phyloP scores from a whole-genome alignment of 2,113 vertebrate genomes.

The Seriola dumerili region DNA sequence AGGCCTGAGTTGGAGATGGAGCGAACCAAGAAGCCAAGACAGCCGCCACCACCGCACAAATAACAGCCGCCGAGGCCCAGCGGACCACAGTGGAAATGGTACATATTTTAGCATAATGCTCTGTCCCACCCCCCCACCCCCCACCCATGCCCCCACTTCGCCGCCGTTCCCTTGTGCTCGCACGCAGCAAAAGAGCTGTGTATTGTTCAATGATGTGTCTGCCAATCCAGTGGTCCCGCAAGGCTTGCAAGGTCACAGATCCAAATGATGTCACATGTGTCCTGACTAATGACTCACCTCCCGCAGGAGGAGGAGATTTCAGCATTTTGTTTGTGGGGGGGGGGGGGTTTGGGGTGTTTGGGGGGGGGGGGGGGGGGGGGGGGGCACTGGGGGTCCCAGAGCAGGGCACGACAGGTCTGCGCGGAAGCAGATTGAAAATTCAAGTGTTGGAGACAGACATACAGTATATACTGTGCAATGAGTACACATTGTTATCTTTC shows the following conservation, averaged over 20 bases:
- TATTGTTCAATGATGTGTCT: conserved; percentile 72
- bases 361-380: too few species aligned
- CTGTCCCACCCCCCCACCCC: not conserved
- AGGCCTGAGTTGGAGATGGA: conserved; percentile 67
- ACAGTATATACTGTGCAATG: conserved; percentile 2
- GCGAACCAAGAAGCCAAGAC: conserved; percentile 58
- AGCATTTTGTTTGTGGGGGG: too few species aligned
- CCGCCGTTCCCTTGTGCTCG: conserved; percentile 40
- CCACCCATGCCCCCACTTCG: not conserved
- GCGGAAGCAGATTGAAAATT: conserved; percentile 10
- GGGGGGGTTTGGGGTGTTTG: too few species aligned
- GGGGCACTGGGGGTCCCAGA: too few species aligned
- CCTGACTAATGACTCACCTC: conserved; percentile 61
- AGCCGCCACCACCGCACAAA: conserved; percentile 52
- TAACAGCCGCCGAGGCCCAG: conserved; percentile 67
- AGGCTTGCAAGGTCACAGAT: conserved; percentile 50
- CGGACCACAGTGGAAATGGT: conserved; percentile 64
- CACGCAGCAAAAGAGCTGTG: conserved; percentile 59
- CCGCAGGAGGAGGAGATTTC: conserved; percentile 19
- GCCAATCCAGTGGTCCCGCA: conserved; percentile 50
- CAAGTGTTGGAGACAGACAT: not conserved
- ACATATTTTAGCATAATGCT: conserved; percentile 85
- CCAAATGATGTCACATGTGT: conserved; percentile 68
- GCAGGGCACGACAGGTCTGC: conserved; percentile 2
- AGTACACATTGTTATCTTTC: conserved; percentile 18